Evolutionary conservation across 2,797 vertebrate genomes (phyloP), one percentile per base, ranked within the genome.

Genomic region (Pseudotriccus pelzelni): DNA sequence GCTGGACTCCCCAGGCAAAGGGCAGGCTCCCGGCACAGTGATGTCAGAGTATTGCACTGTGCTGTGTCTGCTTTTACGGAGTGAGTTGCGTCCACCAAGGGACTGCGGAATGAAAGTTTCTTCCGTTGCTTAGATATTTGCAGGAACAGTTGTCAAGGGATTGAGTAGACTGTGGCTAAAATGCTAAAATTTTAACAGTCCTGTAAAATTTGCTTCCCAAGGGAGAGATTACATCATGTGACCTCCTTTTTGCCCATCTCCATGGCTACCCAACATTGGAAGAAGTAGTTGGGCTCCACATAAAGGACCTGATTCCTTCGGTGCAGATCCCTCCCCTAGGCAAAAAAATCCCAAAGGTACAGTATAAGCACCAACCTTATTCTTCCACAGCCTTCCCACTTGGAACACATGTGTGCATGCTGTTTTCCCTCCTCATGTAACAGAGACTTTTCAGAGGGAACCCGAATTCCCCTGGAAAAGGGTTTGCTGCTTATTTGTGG

Each of bases 251-350:
- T 96, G 98, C 99, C 27, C 98, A 98, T 93, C 98, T 99, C 79
- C 98, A 98, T 91, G 99, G 99, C 85, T 99, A 98, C 90, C 81
- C 97, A 46, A 90, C 97, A 25, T 32, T 95, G 2, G 98, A 98
- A 73, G 98, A 98, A 52, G 89, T 99, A 96, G 97, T 97, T 23
- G 99, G 99, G 56, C 89, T 98, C 41, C 96, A 86, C 49, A 85
- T 99, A 87, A 97, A 97, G 82, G 97, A 98, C 76, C 94, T 99
- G 87, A 98, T 99, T 97, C 99, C 99, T 49, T 98, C 98, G 18
- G 94, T 99, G 92, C 98, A 98, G 95, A 98, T 99, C 79, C 99
- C 99, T 7, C 85, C 97, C 41, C 97, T 97, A 70, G 98, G 98
- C 81, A 97, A 97, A 95, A 97, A 95, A 21, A 92, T 99, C 77